Conservation (phyloP, 2,888 invertebrate genomes). For the Arrhopalites spinosus region DNA sequence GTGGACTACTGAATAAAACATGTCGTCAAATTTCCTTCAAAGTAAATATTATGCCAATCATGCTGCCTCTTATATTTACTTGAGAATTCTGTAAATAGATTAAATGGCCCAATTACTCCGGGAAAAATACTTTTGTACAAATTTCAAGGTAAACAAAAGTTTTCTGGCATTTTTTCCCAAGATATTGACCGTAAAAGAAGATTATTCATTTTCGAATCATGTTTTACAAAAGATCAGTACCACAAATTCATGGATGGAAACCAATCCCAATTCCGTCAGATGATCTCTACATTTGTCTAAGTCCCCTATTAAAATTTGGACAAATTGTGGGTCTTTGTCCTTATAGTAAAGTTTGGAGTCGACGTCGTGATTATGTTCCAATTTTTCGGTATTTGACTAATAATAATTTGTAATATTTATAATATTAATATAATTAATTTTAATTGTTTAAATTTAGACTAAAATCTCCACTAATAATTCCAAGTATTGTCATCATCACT, state of each 20-base stretch:
- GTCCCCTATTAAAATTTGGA: not conserved
- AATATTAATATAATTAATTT: not conserved
- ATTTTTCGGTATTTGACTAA: conserved; percentile 4
- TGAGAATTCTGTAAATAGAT: no score
- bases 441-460: not conserved
- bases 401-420: not conserved
- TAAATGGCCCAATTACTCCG: no score
- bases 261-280: not conserved
- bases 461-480: not conserved
- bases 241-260: not conserved
- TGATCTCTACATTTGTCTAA: conserved; percentile 9
- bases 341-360: conserved; percentile 2
- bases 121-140: no score
- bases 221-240: no score
- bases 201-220: no score
- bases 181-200: no score
- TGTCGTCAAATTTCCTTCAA: no score
- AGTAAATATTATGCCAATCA: no score
- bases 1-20: no score
- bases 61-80: no score
- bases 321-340: conserved; percentile 12
- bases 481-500: not conserved
- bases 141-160: no score
- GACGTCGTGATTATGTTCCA: not conserved
- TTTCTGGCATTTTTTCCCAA: no score